These are phyloP conservation scores for Lipophrys pholis DNA, from an alignment of 2,113 vertebrate species.

Conservation along the genomic window DNA sequence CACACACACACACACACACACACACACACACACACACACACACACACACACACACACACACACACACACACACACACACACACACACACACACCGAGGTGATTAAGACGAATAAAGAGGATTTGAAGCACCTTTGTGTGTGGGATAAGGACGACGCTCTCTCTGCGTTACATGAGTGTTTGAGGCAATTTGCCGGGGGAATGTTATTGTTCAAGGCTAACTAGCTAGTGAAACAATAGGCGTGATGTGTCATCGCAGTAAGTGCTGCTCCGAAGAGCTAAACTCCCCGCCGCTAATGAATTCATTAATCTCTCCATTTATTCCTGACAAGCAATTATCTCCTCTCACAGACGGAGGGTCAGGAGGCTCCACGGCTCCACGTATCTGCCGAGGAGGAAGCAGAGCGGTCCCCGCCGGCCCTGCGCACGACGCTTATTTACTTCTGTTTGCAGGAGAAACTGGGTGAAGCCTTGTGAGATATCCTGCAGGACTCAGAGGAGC, in stretches of 20 bases:
- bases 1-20: conserved; percentile 27
- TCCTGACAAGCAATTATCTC: conserved; percentile 81
- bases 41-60: conserved; percentile 64
- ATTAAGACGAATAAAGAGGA: conserved; percentile 93
- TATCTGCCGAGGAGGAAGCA: conserved; percentile 35
- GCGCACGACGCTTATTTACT: too few species aligned
- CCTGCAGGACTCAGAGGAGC: too few species aligned
- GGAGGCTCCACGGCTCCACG: conserved; percentile 55
- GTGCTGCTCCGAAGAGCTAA: conserved; percentile 71
- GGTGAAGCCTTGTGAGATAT: too few species aligned
- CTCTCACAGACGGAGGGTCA: conserved; percentile 64
- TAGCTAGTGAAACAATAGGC: conserved; percentile 80
- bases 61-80: conserved; percentile 44
- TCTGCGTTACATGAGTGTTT: conserved; percentile 45
- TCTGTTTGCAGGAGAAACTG: too few species aligned
- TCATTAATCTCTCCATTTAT: conserved; percentile 83
- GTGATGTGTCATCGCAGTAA: conserved; percentile 77
- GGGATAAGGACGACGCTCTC: conserved; percentile 57
- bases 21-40: conserved; percentile 68
- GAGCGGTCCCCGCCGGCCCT: too few species aligned
- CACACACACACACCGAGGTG: conserved; percentile 87
- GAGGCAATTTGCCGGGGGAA: conserved; percentile 72
- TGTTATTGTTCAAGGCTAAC: conserved; percentile 79
- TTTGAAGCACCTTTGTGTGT: conserved; percentile 85
- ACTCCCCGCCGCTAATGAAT: conserved; percentile 76